Conservation (phyloP, 2,888 invertebrate species). For the Marronus borbonicus region DNA sequence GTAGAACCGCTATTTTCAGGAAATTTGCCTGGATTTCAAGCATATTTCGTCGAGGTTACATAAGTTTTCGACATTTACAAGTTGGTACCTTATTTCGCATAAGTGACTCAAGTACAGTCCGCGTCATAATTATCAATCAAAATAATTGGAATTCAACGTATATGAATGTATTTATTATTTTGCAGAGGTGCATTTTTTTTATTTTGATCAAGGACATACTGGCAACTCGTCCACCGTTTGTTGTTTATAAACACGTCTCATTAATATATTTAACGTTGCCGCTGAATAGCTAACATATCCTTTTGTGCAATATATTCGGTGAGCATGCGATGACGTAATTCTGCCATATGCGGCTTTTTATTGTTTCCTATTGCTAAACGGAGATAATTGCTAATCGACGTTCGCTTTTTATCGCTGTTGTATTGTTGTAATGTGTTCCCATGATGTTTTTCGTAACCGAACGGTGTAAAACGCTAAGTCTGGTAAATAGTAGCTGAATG, state of each 20-base stretch:
- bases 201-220: constrained; percentile 40
- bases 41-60: too few relatives aligned
- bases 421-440: too few relatives aligned
- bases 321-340: constrained; percentile 8
- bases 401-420: constrained; percentile 7
- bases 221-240: background rate
- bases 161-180: background rate
- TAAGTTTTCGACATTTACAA: background rate
- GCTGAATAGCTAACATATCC: constrained; percentile 7
- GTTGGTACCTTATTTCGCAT: background rate
- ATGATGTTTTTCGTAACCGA: background rate
- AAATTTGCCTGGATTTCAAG: too few relatives aligned
- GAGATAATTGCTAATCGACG: constrained; percentile 4
- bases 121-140: constrained; percentile 12
- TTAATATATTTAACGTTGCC: constrained; percentile 27
- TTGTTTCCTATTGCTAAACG: constrained; percentile 17
- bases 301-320: constrained; percentile 24
- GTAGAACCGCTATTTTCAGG: too few relatives aligned
- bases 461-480: background rate
- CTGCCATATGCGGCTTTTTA: constrained; percentile 3
- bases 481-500: too few relatives aligned
- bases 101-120: constrained; percentile 35
- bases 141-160: background rate
- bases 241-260: constrained; percentile 44
- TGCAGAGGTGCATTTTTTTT: constrained; percentile 7